Evolutionary conservation across 2,113 vertebrate genomes (phyloP), one percentile per base, ranked within the genome.

Genomic region (Gavia stellata): DNA sequence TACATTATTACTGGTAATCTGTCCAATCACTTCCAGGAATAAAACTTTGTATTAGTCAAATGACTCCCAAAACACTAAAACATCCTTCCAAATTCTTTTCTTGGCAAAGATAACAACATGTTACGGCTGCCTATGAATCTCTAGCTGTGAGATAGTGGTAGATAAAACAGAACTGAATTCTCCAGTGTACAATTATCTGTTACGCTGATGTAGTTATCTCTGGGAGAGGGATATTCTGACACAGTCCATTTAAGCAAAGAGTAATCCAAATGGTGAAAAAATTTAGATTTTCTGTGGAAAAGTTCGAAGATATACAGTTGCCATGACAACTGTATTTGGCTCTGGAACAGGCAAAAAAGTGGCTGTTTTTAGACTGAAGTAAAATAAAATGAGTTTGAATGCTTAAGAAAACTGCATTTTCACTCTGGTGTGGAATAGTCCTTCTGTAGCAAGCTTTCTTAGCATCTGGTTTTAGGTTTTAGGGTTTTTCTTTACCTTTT

Each of bases 1-100:
- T 61, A 36, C 24, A 50, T 47, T 92, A 36, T 81, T 65, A 31
- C 31, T 63, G 13, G 38, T 58, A 75, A 81, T 45, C 45, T 77
- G 68, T 50, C 42, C 40, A 58, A 87, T 87, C 25, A 62, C 71
- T 96, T 96, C 78, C 90, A 91, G 90, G 87, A 97, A 97, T 73
- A 62, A 95, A 94, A 68, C 18, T 71, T 66, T 56, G 23, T 45
- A 53, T 86, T 92, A 89, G 68, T 68, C 88, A 90, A 90, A n/a
- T 74, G 11, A 63, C 84, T 95, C 52, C 81, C 47, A 73, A 92
- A 91, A 82, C 42, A 66, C 21, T 59, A 72, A 42, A 90, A 71
- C 11, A 78, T 26, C 33, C 45, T 65, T 92, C 50, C 85, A 66
- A 49, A 21, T 31, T 94, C 4, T 91, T 84, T 86, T 45, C 18